Conservation (phyloP, 2,888 invertebrate genomes). For the Agonopterix subpropinquella region DNA sequence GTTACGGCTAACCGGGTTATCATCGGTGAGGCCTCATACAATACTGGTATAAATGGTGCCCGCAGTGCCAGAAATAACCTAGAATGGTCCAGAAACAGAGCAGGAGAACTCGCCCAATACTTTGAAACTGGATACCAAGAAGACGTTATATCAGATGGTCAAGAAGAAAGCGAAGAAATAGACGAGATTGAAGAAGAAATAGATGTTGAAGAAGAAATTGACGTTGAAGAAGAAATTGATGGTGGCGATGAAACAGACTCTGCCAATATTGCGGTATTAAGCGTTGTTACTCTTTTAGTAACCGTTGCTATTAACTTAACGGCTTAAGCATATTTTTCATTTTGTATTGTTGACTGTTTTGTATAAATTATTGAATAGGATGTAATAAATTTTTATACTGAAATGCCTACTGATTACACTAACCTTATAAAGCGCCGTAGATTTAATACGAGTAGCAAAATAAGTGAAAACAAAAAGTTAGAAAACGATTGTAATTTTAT, state of each 20-base stretch:
- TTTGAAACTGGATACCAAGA: constrained; percentile 52
- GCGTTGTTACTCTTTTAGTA: constrained; percentile 36
- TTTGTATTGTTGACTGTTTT: background rate
- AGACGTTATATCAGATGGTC: constrained; percentile 20
- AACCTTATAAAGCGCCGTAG: no score
- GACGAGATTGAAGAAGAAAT: constrained; percentile 1
- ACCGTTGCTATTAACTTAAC: constrained; percentile 34
- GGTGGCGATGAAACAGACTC: constrained; percentile 17
- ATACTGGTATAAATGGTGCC: constrained; percentile 31
- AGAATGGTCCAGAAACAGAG: constrained; percentile 36
- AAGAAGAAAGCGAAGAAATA: constrained; percentile 11
- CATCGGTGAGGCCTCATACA: constrained; percentile 34
- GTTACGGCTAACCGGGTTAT: constrained; percentile 26
- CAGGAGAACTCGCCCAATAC: constrained; percentile 37
- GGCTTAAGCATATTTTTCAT: background rate
- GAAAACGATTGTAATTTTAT: no score
- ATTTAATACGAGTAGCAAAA: no score
- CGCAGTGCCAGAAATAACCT: constrained; percentile 35
- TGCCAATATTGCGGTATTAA: constrained; percentile 42
- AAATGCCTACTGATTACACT: no score
- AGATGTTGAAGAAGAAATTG: constrained; percentile 4
- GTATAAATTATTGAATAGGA: no score
- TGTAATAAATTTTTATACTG: no score
- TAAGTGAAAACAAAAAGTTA: no score
- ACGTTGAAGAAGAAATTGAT: constrained; percentile 4